These are phyloP conservation scores for Chitala chitala DNA, from an alignment of 2,113 vertebrate genomes.

Conservation along the genomic window DNA sequence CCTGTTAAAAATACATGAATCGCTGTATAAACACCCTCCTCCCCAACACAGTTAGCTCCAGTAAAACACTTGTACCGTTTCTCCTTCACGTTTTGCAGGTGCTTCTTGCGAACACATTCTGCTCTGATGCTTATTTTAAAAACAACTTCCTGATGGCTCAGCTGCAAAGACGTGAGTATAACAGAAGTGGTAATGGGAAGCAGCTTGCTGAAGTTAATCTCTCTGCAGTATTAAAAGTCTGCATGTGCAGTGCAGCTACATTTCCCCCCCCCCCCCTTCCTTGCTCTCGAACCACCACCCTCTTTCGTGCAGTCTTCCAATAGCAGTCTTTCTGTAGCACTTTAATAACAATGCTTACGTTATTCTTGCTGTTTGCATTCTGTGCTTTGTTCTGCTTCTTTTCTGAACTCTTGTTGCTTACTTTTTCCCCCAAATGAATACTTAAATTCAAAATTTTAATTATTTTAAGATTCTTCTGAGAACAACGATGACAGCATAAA, in stretches of 20 bases:
- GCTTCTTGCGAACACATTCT: slow-evolving; percentile 82
- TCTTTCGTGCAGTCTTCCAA: too few species aligned
- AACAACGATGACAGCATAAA: slow-evolving; percentile 82
- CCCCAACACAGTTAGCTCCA: background rate
- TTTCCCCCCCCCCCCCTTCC: slow-evolving; percentile 24
- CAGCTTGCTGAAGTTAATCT: slow-evolving; percentile 42
- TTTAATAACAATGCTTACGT: too few species aligned
- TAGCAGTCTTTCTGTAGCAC: too few species aligned
- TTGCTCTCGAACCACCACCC: slow-evolving; percentile 7
- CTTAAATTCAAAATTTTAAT: slow-evolving; percentile 26
- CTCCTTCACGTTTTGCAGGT: slow-evolving; percentile 57
- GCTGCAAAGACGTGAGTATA: slow-evolving; percentile 77
- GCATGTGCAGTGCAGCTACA: slow-evolving; percentile 30
- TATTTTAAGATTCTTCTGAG: slow-evolving; percentile 72
- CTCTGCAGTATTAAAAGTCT: slow-evolving; percentile 49
- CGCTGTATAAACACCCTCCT: background rate
- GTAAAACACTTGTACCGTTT: background rate
- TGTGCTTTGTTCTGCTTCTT: background rate
- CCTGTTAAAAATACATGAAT: background rate
- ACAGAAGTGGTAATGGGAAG: slow-evolving; percentile 47
- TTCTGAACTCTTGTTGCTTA: background rate
- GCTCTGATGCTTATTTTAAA: slow-evolving; percentile 72
- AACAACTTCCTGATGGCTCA: slow-evolving; percentile 78
- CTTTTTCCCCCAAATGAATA: background rate
- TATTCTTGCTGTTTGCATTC: background rate